Evolutionary conservation across 2,797 vertebrate species (phyloP), one percentile per base, ranked within the genome.

Genomic region (Ciconia nigra): DNA sequence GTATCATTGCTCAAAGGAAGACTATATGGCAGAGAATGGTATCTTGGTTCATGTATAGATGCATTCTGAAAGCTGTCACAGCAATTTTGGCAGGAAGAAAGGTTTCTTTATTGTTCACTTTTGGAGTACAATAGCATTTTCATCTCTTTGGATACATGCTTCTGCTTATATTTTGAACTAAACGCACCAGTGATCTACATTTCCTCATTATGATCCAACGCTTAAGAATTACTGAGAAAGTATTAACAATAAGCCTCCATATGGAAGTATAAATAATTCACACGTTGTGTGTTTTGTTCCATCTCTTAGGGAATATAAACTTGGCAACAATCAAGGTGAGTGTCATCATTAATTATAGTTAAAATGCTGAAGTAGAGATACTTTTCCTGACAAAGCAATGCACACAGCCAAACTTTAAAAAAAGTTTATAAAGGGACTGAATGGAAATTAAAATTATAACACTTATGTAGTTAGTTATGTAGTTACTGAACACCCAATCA

Each of bases 261-360:
- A 76, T 78, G 94, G 96, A 95, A 87, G 59, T 39, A 83, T 83
- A 94, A 96, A 93, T 97, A 95, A 96, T 97, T 97, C 90, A 97
- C 29, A 13, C 6, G 0, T 76, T 86, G 66, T 87, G 77, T 92
- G 76, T 77, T 97, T 95, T 96, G 65, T 51, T 91, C 37, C n/a
- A 35, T 88, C 91, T 96, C 95, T 37, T 31, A 78, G 87, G 94
- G 46, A 90, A 55, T 73, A 95, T 95, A 86, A 89, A 92, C 58
- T 80, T 91, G 80, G 89, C 59, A 76, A 31, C 25, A 58, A 82
- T 85, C 89, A 96, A 87, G 93, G 91, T 83, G 26, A 96, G 61
- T 65, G 57, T 78, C 47, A 70, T 87, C 59, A 90, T 92, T 96
- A 92, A 95, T 86, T 88, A 82, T 42, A 39, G 37, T 63, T 94